phyloP scores from a whole-genome alignment of 2,113 vertebrate species.

The Gopherus evgoodei region DNA sequence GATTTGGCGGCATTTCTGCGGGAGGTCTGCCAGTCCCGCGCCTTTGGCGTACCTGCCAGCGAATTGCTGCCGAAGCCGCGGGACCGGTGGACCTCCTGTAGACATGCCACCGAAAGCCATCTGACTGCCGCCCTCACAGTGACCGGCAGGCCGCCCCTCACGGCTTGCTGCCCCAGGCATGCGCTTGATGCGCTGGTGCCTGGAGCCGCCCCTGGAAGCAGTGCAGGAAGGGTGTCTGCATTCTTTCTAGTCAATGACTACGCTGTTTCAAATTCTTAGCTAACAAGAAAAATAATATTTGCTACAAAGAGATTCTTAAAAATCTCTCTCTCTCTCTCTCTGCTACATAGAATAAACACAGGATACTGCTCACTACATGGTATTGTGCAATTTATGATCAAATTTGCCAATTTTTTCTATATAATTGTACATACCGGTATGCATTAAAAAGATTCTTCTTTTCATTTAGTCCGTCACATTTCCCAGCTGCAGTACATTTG shows the following conservation, averaged over 20 bases:
- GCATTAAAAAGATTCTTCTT: slow-evolving; percentile 94
- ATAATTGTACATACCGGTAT: slow-evolving; percentile 80
- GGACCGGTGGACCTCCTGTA: no score
- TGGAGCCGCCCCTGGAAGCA: background rate
- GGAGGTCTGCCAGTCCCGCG: no score
- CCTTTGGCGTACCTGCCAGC: no score
- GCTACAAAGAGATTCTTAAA: slow-evolving; percentile 22
- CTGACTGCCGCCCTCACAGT: no score
- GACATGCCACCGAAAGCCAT: no score
- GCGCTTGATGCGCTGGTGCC: no score
- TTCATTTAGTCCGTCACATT: slow-evolving; percentile 87
- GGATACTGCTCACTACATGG: background rate
- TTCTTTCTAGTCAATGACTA: background rate
- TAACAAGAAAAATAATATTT: slow-evolving; percentile 23
- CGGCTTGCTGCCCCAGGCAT: no score
- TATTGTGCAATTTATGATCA: background rate
- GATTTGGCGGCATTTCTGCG: no score
- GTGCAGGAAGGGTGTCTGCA: background rate
- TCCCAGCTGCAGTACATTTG: slow-evolving; percentile 76
- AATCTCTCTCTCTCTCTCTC: background rate
- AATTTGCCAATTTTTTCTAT: accelerated
- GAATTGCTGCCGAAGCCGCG: no score
- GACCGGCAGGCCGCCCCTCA: no score
- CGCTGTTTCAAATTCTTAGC: background rate
- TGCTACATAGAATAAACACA: accelerated